Base-by-base conservation (phyloP, 2,797 vertebrate genomes). In the Agapornis canus region DNA sequence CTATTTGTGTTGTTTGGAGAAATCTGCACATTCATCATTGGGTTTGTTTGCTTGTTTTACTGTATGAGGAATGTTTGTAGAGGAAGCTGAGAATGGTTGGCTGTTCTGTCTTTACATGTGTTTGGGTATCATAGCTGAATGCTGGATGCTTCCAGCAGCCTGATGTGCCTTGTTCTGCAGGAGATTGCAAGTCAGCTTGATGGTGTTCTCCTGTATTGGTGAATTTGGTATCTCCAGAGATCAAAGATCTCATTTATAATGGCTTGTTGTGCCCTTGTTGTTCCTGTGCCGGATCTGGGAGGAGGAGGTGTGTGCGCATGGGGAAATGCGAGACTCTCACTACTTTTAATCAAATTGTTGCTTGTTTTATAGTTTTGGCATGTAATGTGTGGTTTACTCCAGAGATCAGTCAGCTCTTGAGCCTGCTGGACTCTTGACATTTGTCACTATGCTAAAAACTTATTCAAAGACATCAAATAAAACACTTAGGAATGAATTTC, bases 401-500 rank as follows among this genome's bases (percentile, higher is more conserved):
- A 76, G 73, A 86, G 40, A 77, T 92, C 59, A 91, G 90, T 68
- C 76, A 63, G 48, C 76, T 83, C 1, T 83, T 80, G 88, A 78
- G 84, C 94, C 92, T 94, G 96, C 59, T 94, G 87, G 51, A 94
- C 56, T 48, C 70, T 96, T 96, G 92, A 93, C 56, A 93, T 97
- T 98, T 95, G 73, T 93, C 95, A 81, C 96, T 97, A 57, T 94
- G 73, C 94, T 78, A 96, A 90, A 91, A 94, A 85, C 91, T 95
- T 96, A 94, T 96, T 95, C 68, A 96, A 76, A 97, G 37, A 48
- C 86, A 93, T 87, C 93, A 89, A 95, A 89, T 45, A 97, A 97
- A 97, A 54, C 88, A 92, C 79, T 97, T 96, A 25, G 88, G 89
- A 96, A 93, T 94, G 92, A 96, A 97, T 96, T 96, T 97, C 97